These are phyloP conservation scores for Strongylocentrotus purpuratus DNA, from an alignment of 35 echinoderm and acorn worm species.

Conservation along the genomic window DNA sequence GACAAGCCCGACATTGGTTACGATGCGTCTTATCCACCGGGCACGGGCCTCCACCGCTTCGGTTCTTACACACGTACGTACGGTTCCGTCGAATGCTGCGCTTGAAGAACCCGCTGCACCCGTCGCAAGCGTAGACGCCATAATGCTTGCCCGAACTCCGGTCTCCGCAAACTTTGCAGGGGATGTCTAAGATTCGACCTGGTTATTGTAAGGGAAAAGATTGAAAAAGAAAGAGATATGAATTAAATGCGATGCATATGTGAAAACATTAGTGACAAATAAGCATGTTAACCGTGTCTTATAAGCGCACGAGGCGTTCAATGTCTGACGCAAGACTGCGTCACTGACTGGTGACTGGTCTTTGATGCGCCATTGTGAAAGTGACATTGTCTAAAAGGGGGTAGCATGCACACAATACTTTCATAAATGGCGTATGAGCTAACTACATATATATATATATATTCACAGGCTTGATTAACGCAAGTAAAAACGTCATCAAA, in stretches of 20 bases:
- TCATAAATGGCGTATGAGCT: too few species aligned
- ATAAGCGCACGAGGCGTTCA: too few species aligned
- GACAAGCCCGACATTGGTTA: conserved; percentile 95
- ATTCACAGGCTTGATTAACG: too few species aligned
- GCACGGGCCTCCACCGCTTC: conserved; percentile 66
- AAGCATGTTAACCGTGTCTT: neutral
- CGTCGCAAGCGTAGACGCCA: conserved; percentile 98
- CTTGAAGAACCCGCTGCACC: conserved; percentile 99
- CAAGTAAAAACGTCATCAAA: too few species aligned
- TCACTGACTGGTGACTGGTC: too few species aligned
- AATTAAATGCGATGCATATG: neutral
- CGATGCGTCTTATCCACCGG: conserved; percentile 97
- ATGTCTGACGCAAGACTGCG: too few species aligned
- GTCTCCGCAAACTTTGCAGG: conserved; percentile 95
- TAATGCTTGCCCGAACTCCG: conserved; percentile 98
- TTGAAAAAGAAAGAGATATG: neutral
- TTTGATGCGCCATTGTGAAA: too few species aligned
- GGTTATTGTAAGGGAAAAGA: neutral
- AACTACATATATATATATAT: too few species aligned
- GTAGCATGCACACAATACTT: too few species aligned
- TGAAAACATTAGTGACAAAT: neutral
- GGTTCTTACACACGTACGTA: conserved; percentile 86
- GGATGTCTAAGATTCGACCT: conserved; percentile 91
- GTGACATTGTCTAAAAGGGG: too few species aligned
- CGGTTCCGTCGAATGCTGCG: conserved; percentile 87